Conservation (phyloP, 2,888 invertebrate species). For the Phortica magna region DNA sequence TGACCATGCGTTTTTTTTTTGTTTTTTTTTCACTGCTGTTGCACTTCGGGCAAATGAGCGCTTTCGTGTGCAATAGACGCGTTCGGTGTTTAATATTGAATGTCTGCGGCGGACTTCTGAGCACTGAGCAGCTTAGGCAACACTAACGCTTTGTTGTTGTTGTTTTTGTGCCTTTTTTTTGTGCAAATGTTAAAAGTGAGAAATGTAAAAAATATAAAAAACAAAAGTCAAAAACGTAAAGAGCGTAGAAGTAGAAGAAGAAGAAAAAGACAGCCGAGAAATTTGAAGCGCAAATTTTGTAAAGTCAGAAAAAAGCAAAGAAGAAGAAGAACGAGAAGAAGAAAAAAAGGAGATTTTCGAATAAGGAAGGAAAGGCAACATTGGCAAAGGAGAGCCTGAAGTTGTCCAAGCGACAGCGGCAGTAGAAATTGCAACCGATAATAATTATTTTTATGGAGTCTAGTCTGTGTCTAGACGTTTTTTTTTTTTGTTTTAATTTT, state of each 20-base stretch:
- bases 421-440: constrained; percentile 78
- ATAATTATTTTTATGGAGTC: constrained; percentile 78
- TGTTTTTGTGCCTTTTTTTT: background rate
- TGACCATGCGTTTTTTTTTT: background rate
- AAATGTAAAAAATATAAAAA: constrained; percentile 64
- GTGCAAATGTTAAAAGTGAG: constrained; percentile 35
- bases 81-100: constrained; percentile 51
- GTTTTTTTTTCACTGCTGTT: background rate
- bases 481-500: constrained; percentile 68
- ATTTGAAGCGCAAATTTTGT: constrained; percentile 35
- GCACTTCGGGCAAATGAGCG: background rate
- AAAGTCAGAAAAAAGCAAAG: background rate
- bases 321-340: background rate
- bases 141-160: background rate
- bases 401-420: constrained; percentile 44
- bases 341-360: background rate
- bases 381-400: background rate
- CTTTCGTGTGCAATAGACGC: background rate
- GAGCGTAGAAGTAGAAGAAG: background rate
- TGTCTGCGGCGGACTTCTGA: constrained; percentile 49
- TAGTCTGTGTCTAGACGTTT: constrained; percentile 78
- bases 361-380: background rate
- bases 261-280: constrained; percentile 37
- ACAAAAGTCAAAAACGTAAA: constrained; percentile 43
- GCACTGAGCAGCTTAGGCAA: background rate